Evolutionary conservation across 1,140 invertebrate genomes (phyloP), one percentile per base, ranked within the genome.

Genomic region (Sitodiplosis mosellana): DNA sequence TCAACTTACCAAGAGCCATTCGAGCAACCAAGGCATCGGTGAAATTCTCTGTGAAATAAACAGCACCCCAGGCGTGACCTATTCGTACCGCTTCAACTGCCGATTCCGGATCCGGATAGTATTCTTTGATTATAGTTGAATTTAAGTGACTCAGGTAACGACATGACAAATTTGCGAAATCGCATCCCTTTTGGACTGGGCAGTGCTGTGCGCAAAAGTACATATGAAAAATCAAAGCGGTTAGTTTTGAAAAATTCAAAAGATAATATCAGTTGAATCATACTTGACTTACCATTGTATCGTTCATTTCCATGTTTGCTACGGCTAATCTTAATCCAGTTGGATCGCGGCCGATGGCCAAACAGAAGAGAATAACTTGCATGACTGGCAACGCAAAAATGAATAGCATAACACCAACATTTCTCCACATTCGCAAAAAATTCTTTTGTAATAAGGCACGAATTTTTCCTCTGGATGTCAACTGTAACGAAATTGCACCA

Each of bases 331-430:
- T 77, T 0, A 97, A 72, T 41, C 83, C 81, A 45, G 76, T 80
- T 0, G 92, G 92, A 59, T 92, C 86, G 21, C 85, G 75, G 48
- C 92, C 92, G 53, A 96, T 92, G 19, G 90, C 87, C 51, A 93
- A 61, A 64, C 91, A 96, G 71, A 97, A 96, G 3, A 95, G 74
- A 42, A 93, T 83, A n/a, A 90, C 88, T 71, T 96, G 89, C 66
- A 89, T 80, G 2, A 90, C 83, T 27, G 91, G 91, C 54, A 96
- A 66, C 10, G 83, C 80, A 57, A 94, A 89, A 57, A 94, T 88
- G 66, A 95, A 95, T 49, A 87, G 65, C 78, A 92, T 86, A 17
- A 91, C 80, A 38, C 84, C 86, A 42, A 91, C 82, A 63, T 95
- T 95, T 52, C 91, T 73, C 78, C 83, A 87, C 81, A 94, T 89